Percentiles rank a stretch among this genome's conserved stretches.
Conservation (phyloP, 2,797 vertebrate genomes). For the Clamator glandarius region DNA sequence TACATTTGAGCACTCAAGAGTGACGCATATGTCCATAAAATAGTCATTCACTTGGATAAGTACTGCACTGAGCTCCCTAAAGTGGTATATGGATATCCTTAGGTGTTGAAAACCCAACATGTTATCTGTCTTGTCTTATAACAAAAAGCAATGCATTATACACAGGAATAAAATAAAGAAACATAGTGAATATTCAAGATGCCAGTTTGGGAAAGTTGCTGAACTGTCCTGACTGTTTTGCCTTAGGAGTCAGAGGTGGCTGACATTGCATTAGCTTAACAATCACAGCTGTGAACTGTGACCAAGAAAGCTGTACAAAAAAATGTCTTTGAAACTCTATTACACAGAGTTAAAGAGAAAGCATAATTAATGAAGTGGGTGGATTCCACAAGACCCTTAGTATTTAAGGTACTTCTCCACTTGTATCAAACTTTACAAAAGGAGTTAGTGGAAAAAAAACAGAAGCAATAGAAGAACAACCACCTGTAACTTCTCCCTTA, state of each 20-base stretch:
- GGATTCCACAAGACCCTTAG: neutral
- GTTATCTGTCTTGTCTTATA: neutral
- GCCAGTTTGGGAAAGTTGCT: neutral
- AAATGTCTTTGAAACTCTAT: neutral
- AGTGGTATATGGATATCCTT: neutral
- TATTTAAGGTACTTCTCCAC: neutral
- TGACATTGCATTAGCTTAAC: neutral
- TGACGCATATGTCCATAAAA: neutral
- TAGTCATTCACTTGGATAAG: neutral
- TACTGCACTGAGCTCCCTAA: neutral
- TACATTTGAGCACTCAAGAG: neutral
- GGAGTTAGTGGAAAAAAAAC: neutral
- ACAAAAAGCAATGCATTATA: neutral
- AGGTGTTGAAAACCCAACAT: constrained; percentile 5
- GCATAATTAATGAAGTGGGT: neutral
- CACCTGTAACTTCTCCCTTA: neutral
- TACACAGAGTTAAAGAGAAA: neutral
- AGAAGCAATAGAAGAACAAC: neutral
- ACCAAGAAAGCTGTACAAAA: neutral
- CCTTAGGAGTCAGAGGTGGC: neutral
- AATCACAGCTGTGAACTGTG: neutral
- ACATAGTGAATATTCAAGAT: constrained; percentile 17
- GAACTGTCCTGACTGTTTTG: neutral
- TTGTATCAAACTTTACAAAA: neutral
- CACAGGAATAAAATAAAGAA: neutral